These are phyloP conservation scores for Chloebia gouldiae DNA, from an alignment of 2,113 vertebrate species.

Conservation along the genomic window DNA sequence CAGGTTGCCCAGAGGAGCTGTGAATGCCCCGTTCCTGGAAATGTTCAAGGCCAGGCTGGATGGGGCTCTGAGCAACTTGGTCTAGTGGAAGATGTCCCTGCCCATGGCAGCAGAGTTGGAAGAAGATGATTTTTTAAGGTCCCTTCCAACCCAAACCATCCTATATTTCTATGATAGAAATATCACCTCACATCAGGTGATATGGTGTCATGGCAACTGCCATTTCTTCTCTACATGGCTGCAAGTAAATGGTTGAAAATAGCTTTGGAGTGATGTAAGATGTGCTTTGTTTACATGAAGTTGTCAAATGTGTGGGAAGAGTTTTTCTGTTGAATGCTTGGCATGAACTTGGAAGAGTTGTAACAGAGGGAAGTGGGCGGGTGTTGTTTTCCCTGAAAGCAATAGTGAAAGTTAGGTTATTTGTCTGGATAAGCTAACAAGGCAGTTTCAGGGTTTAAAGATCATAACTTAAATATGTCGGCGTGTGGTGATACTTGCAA, in stretches of 20 bases:
- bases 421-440: constrained; percentile 2
- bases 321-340: background rate
- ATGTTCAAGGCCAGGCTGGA: background rate
- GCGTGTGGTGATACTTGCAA: background rate
- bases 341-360: background rate
- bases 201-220: background rate
- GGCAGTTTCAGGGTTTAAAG: constrained; percentile 7
- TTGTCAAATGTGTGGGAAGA: background rate
- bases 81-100: background rate
- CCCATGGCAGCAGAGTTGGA: background rate
- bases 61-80: background rate
- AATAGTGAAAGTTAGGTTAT: background rate
- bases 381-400: constrained; percentile 15
- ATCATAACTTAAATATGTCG: background rate
- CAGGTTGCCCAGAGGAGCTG: background rate
- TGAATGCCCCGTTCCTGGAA: background rate
- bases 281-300: background rate
- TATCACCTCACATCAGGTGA: background rate
- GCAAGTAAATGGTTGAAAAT: background rate
- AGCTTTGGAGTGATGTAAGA: background rate
- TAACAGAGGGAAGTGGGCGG: background rate
- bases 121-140: background rate
- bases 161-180: background rate
- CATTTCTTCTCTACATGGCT: background rate
- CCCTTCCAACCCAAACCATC: background rate